Evolutionary conservation across 2,113 vertebrate species (phyloP).

Genomic region (Cyphomyrus plagiostoma): DNA sequence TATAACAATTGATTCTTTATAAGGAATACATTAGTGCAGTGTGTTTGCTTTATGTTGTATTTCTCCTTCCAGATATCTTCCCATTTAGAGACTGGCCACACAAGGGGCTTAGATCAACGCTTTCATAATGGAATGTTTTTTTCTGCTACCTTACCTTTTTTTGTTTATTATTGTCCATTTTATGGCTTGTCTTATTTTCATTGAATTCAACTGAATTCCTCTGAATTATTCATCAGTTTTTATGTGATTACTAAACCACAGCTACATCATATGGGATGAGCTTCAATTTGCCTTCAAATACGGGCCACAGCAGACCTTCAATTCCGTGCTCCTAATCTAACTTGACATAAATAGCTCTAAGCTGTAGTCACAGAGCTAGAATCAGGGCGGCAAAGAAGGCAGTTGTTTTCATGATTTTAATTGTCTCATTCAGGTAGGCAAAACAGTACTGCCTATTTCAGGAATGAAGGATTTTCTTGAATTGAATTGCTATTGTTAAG

Average conservation of each 20-base stretch:
- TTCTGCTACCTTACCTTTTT: conserved; percentile 12
- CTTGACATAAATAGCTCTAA: conserved; percentile 52
- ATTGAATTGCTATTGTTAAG: not conserved
- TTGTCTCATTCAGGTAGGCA: conserved; percentile 56
- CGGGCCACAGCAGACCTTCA: conserved; percentile 26
- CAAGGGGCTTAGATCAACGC: not conserved
- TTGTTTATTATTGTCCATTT: conserved; percentile 22
- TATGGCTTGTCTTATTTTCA: conserved; percentile 27
- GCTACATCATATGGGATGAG: conserved; percentile 33
- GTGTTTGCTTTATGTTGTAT: not conserved
- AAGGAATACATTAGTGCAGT: not conserved
- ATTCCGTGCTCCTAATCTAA: conserved; percentile 45
- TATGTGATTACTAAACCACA: conserved; percentile 32
- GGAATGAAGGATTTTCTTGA: conserved; percentile 19
- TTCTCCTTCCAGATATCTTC: conserved; percentile 27
- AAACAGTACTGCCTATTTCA: conserved; percentile 57
- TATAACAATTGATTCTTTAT: not conserved
- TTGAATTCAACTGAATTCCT: conserved; percentile 35
- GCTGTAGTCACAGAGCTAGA: conserved; percentile 50
- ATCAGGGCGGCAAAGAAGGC: conserved; percentile 47
- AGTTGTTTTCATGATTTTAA: conserved; percentile 64
- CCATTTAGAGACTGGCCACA: conserved; percentile 13
- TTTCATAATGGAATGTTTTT: conserved; percentile 29
- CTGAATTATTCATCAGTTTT: conserved; percentile 40
- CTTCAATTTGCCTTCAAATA: conserved; percentile 56